Percentiles rank a stretch among this genome's conserved stretches.
Evolutionary conservation across 1,140 invertebrate species (phyloP).

Genomic region (Arctopsyche grandis): DNA sequence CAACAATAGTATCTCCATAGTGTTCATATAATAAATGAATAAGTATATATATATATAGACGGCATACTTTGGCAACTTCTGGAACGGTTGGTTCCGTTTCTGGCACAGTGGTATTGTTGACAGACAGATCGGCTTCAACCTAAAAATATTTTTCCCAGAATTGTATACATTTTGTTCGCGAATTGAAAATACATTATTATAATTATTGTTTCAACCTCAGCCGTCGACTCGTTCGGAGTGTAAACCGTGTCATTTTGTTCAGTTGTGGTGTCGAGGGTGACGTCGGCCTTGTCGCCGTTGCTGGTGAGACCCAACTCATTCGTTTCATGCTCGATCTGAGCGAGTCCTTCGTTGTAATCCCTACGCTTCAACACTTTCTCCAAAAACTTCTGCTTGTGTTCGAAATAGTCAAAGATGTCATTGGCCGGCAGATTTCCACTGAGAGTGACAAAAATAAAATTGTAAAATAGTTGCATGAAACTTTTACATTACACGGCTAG

Average conservation of each 20-base stretch:
- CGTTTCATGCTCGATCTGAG: slow-evolving; percentile 65
- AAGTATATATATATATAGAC: not conserved
- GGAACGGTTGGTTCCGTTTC: not conserved
- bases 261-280: not conserved
- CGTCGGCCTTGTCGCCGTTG: slow-evolving; percentile 24
- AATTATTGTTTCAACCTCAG: no score
- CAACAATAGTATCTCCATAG: no score
- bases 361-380: slow-evolving; percentile 63
- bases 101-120: not conserved
- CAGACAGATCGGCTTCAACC: slow-evolving; percentile 6
- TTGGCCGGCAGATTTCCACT: slow-evolving; percentile 64
- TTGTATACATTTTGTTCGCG: no score
- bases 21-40: no score
- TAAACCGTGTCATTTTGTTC: not conserved
- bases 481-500: no score
- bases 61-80: not conserved
- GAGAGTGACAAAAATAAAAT: slow-evolving; percentile 26
- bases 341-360: slow-evolving; percentile 64
- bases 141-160: not conserved
- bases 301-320: slow-evolving; percentile 57
- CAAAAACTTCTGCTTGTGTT: slow-evolving; percentile 64
- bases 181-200: no score
- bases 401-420: slow-evolving; percentile 66
- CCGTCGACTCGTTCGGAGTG: no score
- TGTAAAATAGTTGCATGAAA: not conserved